These are phyloP conservation scores for Pseudopleuronectes americanus DNA, from an alignment of 2,797 vertebrate species.

Conservation along the genomic window DNA sequence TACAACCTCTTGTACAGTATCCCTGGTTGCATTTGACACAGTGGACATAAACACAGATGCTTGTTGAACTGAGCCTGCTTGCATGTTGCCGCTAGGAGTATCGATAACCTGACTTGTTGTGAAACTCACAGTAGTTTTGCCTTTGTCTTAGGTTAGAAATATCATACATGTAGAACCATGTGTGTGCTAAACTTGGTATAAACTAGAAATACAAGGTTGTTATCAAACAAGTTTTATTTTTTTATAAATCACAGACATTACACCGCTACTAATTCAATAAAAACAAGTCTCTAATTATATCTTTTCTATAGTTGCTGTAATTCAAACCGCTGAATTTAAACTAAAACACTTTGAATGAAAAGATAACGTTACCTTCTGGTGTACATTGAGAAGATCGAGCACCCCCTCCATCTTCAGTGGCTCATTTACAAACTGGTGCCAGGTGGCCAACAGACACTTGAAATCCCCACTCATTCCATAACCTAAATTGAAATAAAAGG, in stretches of 20 bases:
- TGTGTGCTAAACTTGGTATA: neutral
- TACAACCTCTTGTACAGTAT: neutral
- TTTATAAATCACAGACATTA: neutral
- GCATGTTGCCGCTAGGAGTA: too few relatives aligned
- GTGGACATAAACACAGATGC: neutral
- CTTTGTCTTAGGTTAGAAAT: too few relatives aligned
- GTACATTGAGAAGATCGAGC: conserved; percentile 86
- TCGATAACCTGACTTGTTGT: too few relatives aligned
- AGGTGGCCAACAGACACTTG: conserved; percentile 81
- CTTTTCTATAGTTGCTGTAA: neutral
- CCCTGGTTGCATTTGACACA: neutral
- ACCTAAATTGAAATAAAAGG: conserved; percentile 71
- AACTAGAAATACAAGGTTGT: neutral
- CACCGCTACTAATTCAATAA: neutral
- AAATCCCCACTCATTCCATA: conserved; percentile 90
- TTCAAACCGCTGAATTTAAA: neutral
- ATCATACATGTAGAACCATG: too few relatives aligned
- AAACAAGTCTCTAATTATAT: neutral
- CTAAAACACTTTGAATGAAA: neutral
- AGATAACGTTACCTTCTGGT: conserved; percentile 82
- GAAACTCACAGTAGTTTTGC: too few relatives aligned
- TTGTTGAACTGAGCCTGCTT: neutral
- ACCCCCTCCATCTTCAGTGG: conserved; percentile 76
- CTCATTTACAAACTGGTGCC: conserved; percentile 76
- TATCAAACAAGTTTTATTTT: too few relatives aligned